These are phyloP conservation scores for Phasianus colchicus DNA, from an alignment of 2,113 vertebrate species.

Conservation along the genomic window DNA sequence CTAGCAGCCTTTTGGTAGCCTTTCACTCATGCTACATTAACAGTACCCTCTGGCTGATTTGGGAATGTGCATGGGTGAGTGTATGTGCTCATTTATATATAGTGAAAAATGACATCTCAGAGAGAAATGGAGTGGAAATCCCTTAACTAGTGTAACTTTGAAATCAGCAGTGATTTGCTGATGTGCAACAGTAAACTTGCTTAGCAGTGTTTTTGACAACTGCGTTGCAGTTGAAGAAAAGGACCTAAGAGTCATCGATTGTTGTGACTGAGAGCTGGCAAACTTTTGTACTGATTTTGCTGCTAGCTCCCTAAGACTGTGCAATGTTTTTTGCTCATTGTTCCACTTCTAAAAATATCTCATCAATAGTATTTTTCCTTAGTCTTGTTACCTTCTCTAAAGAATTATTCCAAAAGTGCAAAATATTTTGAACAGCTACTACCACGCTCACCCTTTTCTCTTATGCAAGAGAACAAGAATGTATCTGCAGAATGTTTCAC, in stretches of 20 bases:
- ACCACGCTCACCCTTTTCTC: neutral
- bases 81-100: neutral
- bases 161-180: neutral
- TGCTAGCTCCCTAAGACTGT: neutral
- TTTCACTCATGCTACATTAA: neutral
- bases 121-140: neutral
- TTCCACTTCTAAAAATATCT: neutral
- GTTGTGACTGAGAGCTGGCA: neutral
- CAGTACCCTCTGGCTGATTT: neutral
- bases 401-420: neutral
- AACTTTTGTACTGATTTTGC: accelerated
- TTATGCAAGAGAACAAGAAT: neutral
- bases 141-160: neutral
- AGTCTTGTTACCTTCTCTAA: neutral
- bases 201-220: neutral
- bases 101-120: neutral
- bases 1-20: neutral
- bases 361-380: neutral
- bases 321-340: neutral
- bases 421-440: neutral
- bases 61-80: neutral
- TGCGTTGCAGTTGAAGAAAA: accelerated
- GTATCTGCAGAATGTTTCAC: accelerated
- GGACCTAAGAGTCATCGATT: accelerated
- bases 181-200: neutral